Evolutionary conservation across 92 coral and sea anemone species (phyloP), one percentile per base, ranked within the genome.

Genomic region (Blastomussa wellsi): DNA sequence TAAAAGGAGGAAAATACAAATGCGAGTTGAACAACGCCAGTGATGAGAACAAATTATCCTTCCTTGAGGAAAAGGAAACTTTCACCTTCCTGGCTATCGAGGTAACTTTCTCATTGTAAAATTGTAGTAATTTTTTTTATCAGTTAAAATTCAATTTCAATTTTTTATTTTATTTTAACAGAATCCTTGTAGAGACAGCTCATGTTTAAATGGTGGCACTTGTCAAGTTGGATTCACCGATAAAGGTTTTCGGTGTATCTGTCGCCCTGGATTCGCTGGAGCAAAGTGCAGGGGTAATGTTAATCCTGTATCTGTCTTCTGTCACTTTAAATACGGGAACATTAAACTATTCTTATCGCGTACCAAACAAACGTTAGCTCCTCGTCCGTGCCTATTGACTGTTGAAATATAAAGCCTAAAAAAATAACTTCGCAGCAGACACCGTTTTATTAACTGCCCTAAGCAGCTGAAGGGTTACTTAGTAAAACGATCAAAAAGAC

Each of bases 161-260:
- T 52, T 52, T 15, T 14, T 14, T 7, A 3, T 32, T 68, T 4
- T 32, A 5, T 10, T 36, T 14, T 15, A 32, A 16, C 42, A 68
- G 74, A 68, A 68, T 68, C 74, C 74, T 19, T 68, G 74, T 68
- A 32, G 74, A 0, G 35, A 26, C 74, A 68, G 42, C 4, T 36
- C 74, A 31, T 68, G 74, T 68, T 68, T 15, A 16, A 36, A 68
- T 35, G 74, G 42, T 6, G 42, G 74, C 2, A 68, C n/a, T 7
- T 68, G 74, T 35, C 74, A 68, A 68, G 74, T 15, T 68, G 74
- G 74, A 68, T 68, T 68, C 74, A 68, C 74, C 38, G 20, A n/a
- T 16, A 35, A 68, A 32, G 44, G 74, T 68, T 68, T 68, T 17
- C 74, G 74, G 19, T 68, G 74, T 22, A 11, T 35, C 42, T 68